Conservation (phyloP, 2,113 vertebrate species). For the Sinocyclocheilus maitianheensis region DNA sequence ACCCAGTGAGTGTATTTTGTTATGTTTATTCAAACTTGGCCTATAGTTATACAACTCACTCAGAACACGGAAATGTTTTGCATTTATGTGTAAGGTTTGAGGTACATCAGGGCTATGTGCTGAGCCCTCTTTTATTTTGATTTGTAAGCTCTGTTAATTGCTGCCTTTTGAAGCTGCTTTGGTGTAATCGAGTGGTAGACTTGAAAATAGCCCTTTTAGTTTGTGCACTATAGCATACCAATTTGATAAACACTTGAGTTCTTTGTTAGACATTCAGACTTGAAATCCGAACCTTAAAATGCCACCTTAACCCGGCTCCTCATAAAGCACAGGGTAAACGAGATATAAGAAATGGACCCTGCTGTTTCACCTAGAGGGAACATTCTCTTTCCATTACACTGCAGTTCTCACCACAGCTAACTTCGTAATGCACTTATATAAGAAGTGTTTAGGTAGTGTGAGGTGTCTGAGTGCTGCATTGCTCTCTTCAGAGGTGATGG, state of each 20-base stretch:
- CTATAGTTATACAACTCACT: neutral
- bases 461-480: constrained; percentile 11
- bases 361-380: neutral
- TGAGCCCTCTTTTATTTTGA: constrained; percentile 24
- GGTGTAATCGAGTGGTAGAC: neutral
- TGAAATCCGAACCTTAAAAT: constrained; percentile 4
- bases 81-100: neutral
- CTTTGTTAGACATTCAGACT: neutral
- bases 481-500: constrained; percentile 19
- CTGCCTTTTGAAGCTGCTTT: neutral
- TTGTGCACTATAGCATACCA: neutral
- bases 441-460: neutral
- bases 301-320: neutral
- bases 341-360: neutral
- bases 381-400: neutral
- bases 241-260: neutral
- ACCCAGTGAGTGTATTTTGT: neutral
- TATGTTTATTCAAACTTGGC: neutral
- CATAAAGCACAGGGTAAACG: neutral
- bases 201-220: neutral
- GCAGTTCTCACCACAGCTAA: neutral
- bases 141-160: constrained; percentile 4
- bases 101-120: neutral
- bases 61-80: neutral
- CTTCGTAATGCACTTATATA: constrained; percentile 9